These are phyloP conservation scores for Tretioscincus oriximinensis DNA, from an alignment of 2,113 vertebrate species.

Conservation along the genomic window DNA sequence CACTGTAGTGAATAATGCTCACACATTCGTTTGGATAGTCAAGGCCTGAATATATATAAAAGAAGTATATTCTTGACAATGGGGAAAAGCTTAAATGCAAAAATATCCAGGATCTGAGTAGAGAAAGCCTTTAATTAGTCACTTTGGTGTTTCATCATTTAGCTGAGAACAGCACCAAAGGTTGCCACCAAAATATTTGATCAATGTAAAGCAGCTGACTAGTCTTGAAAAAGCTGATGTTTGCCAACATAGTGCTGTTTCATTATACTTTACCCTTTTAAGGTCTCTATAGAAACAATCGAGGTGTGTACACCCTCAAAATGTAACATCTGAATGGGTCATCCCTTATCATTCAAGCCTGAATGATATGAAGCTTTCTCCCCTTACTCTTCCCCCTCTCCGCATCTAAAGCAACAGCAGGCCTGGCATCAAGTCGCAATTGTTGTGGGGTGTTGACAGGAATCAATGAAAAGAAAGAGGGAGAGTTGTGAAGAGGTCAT, in stretches of 20 bases:
- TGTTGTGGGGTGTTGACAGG: constrained; percentile 58
- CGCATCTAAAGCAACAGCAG: constrained; percentile 9
- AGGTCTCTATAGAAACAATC: background rate
- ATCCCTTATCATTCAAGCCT: background rate
- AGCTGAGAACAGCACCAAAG: background rate
- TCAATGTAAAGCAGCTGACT: background rate
- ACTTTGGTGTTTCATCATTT: background rate
- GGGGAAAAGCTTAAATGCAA: no score
- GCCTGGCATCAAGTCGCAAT: constrained; percentile 48
- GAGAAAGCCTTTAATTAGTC: background rate
- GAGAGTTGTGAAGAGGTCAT: constrained; percentile 69
- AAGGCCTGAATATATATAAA: no score
- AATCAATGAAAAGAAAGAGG: constrained; percentile 65
- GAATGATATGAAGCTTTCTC: background rate
- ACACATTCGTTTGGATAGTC: no score
- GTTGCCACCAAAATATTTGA: background rate
- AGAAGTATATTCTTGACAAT: no score
- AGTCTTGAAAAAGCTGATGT: background rate
- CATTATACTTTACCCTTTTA: background rate
- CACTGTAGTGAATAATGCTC: no score
- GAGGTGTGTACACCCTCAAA: background rate
- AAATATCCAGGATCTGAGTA: background rate
- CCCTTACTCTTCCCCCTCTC: background rate
- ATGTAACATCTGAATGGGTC: background rate
- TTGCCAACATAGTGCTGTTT: background rate